These are phyloP conservation scores for Smutsia gigantea DNA, from an alignment of 2,797 vertebrate genomes.

Conservation along the genomic window DNA sequence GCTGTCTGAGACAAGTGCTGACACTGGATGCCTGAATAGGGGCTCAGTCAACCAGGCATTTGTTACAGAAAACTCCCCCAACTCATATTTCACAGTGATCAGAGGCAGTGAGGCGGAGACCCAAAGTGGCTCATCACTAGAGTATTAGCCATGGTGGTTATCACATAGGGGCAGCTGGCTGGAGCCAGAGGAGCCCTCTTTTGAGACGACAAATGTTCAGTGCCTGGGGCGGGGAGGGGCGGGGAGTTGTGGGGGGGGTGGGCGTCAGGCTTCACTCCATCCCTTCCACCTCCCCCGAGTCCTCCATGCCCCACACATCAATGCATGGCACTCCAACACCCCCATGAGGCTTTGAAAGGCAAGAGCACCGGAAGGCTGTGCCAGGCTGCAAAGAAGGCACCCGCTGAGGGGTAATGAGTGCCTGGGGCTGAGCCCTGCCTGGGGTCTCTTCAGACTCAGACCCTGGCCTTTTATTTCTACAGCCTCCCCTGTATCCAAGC, in stretches of 20 bases:
- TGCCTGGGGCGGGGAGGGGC: neutral
- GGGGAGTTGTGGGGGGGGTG: neutral
- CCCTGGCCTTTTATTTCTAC: constrained; percentile 57
- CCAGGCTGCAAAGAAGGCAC: constrained; percentile 49
- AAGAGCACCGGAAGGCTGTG: neutral
- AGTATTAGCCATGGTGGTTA: constrained; percentile 68
- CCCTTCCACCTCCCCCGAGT: neutral
- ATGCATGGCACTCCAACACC: constrained; percentile 38
- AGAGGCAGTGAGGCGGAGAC: constrained; percentile 59
- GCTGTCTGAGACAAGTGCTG: constrained; percentile 83
- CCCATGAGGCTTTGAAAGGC: constrained; percentile 61
- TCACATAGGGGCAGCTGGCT: constrained; percentile 77
- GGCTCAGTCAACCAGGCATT: constrained; percentile 79
- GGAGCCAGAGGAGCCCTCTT: constrained; percentile 70
- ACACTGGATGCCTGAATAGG: constrained; percentile 85
- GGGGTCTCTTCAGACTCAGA: neutral
- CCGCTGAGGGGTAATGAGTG: constrained; percentile 54
- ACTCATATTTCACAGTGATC: constrained; percentile 83
- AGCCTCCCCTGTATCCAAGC: constrained; percentile 70
- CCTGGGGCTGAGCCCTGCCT: constrained; percentile 52
- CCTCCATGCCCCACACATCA: constrained; percentile 1
- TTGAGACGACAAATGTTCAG: constrained; percentile 76
- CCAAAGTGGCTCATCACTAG: constrained; percentile 33
- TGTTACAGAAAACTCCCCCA: constrained; percentile 78
- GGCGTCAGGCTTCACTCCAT: neutral